A percentile compares a stretch with the other conserved stretches of the same genome.
These are phyloP conservation scores for Leptodactylus fuscus DNA, from an alignment of 2,113 vertebrate species.

Conservation along the genomic window DNA sequence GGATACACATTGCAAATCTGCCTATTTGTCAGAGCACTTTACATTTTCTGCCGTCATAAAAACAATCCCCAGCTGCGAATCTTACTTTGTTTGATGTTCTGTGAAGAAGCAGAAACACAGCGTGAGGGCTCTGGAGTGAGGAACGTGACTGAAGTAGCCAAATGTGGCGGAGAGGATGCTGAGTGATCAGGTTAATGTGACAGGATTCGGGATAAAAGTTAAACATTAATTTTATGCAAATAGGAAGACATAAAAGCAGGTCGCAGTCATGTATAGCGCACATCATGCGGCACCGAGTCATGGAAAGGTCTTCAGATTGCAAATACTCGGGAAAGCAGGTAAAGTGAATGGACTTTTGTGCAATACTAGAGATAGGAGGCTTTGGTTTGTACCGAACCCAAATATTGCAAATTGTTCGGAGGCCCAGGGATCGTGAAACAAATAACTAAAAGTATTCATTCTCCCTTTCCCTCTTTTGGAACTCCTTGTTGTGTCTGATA, in stretches of 20 bases:
- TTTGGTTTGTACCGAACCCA: too few species aligned
- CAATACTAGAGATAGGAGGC: too few species aligned
- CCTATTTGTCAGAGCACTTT: slow-evolving; percentile 57
- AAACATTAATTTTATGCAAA: slow-evolving; percentile 48
- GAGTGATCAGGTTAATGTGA: slow-evolving; percentile 51
- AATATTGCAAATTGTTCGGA: too few species aligned
- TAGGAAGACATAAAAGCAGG: slow-evolving; percentile 22
- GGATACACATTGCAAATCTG: slow-evolving; percentile 43
- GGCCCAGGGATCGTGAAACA: too few species aligned
- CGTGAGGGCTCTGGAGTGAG: slow-evolving; percentile 38
- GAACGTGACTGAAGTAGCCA: slow-evolving; percentile 51
- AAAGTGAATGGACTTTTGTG: not conserved
- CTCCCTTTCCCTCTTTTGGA: too few species aligned
- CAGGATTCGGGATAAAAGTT: slow-evolving; percentile 29
- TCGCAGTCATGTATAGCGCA: not conserved
- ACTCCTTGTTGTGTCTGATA: too few species aligned
- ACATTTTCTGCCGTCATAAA: slow-evolving; percentile 42
- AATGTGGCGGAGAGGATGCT: slow-evolving; percentile 33
- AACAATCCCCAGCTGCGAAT: slow-evolving; percentile 57
- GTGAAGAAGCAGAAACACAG: slow-evolving; percentile 53
- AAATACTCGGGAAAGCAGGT: not conserved
- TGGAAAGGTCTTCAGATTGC: not conserved
- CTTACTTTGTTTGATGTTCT: slow-evolving; percentile 59
- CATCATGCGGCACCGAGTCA: not conserved
- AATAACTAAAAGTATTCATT: too few species aligned